These are phyloP conservation scores for Zygaena filipendulae DNA, from an alignment of 2,888 invertebrate species.

Conservation along the genomic window DNA sequence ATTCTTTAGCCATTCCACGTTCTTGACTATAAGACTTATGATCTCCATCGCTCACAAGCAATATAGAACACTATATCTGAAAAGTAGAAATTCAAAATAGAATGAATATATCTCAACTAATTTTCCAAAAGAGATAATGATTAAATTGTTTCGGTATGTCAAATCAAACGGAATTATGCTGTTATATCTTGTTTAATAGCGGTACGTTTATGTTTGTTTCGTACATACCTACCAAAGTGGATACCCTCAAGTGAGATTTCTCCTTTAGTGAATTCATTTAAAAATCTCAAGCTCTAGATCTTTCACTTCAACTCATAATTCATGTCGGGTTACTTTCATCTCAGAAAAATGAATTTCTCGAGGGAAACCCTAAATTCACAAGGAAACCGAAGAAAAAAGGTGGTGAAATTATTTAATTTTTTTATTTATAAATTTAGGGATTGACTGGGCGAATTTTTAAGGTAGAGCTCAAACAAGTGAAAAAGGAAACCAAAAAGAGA, in stretches of 20 bases:
- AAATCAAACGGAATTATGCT: slow-evolving; percentile 68
- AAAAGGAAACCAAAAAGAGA: too few species aligned
- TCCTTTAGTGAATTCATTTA: slow-evolving; percentile 27
- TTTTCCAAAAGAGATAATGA: slow-evolving; percentile 59
- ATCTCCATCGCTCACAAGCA: slow-evolving; percentile 15
- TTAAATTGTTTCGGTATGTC: slow-evolving; percentile 68
- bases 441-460: too few species aligned
- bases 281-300: too few species aligned
- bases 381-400: too few species aligned
- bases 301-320: too few species aligned
- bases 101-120: slow-evolving; percentile 23
- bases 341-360: too few species aligned
- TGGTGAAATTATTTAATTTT: too few species aligned
- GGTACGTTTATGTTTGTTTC: slow-evolving; percentile 45
- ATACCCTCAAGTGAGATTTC: slow-evolving; percentile 46
- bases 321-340: too few species aligned
- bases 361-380: too few species aligned
- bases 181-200: slow-evolving; percentile 66
- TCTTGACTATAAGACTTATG: slow-evolving; percentile 40
- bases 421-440: too few species aligned
- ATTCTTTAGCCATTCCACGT: slow-evolving; percentile 48
- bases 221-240: slow-evolving; percentile 44
- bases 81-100: slow-evolving; percentile 22
- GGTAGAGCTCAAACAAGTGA: too few species aligned
- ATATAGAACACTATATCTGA: slow-evolving; percentile 26